These are phyloP conservation scores for Lagocephalus sceleratus DNA, from an alignment of 2,797 vertebrate genomes.

Conservation along the genomic window DNA sequence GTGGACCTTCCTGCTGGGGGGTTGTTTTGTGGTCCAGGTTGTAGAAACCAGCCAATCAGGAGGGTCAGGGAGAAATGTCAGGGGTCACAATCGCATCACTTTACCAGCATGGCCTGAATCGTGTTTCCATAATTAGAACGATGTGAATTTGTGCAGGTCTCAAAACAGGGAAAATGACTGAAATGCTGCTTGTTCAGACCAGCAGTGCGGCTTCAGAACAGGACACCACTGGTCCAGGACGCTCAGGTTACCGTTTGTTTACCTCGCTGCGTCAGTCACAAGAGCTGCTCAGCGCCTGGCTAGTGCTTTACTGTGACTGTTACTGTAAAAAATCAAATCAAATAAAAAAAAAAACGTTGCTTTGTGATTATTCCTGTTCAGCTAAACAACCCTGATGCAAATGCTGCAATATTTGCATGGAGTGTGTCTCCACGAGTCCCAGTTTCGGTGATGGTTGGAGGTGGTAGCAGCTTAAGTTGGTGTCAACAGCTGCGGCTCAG, in stretches of 20 bases:
- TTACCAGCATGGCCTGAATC: neutral
- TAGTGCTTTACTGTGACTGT: constrained; percentile 5
- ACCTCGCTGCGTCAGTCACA: constrained; percentile 12
- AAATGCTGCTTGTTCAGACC: constrained; percentile 12
- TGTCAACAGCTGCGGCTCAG: constrained; percentile 35
- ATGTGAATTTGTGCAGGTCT: neutral
- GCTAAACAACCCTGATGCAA: too few species aligned
- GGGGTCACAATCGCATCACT: neutral
- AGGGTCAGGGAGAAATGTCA: too few species aligned
- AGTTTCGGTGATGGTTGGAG: constrained; percentile 23
- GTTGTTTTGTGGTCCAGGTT: neutral
- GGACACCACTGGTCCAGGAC: constrained; percentile 47
- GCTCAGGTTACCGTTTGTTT: constrained; percentile 63
- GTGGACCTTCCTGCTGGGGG: neutral
- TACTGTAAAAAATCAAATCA: too few species aligned
- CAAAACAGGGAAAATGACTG: constrained; percentile 7
- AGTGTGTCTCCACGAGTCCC: too few species aligned
- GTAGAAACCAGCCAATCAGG: neutral
- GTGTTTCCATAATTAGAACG: neutral
- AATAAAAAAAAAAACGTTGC: neutral
- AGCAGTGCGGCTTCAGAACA: constrained; percentile 36
- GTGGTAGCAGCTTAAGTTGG: constrained; percentile 20
- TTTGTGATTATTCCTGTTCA: neutral
- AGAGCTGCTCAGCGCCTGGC: neutral
- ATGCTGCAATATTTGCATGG: too few species aligned